Percentiles rank a stretch among this genome's conserved stretches.
phyloP scores from a whole-genome alignment of 2,797 vertebrate species.

The Fringilla coelebs region DNA sequence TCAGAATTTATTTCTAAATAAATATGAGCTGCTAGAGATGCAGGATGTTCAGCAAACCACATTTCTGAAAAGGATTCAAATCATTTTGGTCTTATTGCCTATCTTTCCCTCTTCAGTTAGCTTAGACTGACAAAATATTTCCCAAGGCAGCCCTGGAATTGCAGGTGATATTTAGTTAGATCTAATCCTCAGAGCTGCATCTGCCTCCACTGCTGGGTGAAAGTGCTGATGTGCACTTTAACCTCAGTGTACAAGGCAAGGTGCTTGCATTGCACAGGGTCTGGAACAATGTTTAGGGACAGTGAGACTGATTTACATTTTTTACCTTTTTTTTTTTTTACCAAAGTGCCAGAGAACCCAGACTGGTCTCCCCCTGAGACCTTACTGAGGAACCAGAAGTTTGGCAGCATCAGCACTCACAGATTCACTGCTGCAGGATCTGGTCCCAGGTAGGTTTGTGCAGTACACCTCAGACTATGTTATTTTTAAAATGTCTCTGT shows the following conservation, averaged over 20 bases:
- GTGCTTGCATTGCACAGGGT: not conserved
- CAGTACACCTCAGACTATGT: not conserved
- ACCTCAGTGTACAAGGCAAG: not conserved
- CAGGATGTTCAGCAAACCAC: slow-evolving; percentile 27
- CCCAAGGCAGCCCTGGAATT: not conserved
- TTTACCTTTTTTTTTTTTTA: not conserved
- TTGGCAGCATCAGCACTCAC: not conserved
- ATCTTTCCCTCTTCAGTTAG: not conserved
- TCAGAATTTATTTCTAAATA: slow-evolving; percentile 39
- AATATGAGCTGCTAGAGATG: slow-evolving; percentile 24
- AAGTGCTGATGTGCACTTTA: not conserved
- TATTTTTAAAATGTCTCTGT: not conserved
- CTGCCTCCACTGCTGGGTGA: not conserved
- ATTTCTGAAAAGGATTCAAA: slow-evolving; percentile 48
- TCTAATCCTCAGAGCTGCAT: not conserved
- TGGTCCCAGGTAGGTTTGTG: not conserved
- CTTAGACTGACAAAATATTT: not conserved
- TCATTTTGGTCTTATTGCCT: not conserved
- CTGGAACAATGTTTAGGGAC: not conserved
- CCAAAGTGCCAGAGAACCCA: not conserved
- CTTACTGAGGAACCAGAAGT: not conserved
- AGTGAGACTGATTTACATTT: not conserved
- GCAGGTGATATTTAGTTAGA: not conserved
- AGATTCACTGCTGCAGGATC: not conserved
- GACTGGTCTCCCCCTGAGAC: not conserved